Base-by-base conservation (phyloP, 2,113 vertebrate species). In the Anser cygnoides region DNA sequence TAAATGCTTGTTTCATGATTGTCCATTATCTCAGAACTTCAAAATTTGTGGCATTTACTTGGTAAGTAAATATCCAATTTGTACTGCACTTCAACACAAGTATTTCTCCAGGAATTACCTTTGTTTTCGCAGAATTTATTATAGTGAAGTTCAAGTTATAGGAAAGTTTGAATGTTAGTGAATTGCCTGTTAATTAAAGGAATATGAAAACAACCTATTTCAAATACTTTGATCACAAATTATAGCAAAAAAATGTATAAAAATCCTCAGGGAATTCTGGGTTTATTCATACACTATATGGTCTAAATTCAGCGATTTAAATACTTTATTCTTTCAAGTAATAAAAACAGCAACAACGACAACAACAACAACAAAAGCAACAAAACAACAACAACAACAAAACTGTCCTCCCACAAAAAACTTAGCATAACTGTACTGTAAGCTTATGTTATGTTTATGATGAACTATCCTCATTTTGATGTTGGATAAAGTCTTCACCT, bases 401-500 rank as follows among this genome's bases (percentile, higher is more conserved):
- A 95, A 35, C 1, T 76, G 68, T 13, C 18, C 3, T 76, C 80
- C 8, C 17, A 39, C 41, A 10, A 11, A 70, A 70, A 86, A 43
- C 4, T 22, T 15, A 88, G 2, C 7, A 25, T 12, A 61, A 19
- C 4, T 72, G 10, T 4, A 37, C 10, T 4, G 0, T 22, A n/a
- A 83, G 1, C 4, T 72, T 74, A 31, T 85, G 13, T 41, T 75
- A 7, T 3, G 1, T 19, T 59, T n/a, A 9, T 35, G 39, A 43
- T 12, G 44, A 4, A 50, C 20, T 79, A 12, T 26, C 35, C 74
- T 78, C 9, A 31, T 73, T 66, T 46, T 61, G 22, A 9, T 75
- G 55, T 5, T 55, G 10, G 87, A 41, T 1, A 52, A 62, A 43
- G 63, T 50, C 22, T 52, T 82, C 35, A 20, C 5, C 5, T 57